phyloP scores from a whole-genome alignment of 1,140 invertebrate genomes.

The Saccostrea cuccullata region DNA sequence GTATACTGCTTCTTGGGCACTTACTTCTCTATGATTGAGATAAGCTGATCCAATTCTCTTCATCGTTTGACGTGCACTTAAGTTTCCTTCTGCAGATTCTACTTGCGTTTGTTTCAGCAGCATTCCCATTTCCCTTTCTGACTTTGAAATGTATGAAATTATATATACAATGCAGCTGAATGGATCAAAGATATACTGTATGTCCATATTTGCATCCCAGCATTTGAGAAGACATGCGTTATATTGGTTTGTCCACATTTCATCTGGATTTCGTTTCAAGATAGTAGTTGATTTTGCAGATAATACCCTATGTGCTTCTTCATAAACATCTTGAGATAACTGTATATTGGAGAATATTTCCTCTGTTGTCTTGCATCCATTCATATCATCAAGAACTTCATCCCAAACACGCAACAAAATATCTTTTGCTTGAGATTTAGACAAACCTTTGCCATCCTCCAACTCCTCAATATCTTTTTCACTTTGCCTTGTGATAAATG shows the following conservation, averaged over 20 bases:
- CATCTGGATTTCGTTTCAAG: background rate
- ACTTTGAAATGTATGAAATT: background rate
- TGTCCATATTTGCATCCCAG: background rate
- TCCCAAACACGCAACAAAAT: conserved; percentile 24
- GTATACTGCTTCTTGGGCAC: too few species aligned
- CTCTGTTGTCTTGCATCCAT: background rate
- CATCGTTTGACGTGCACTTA: background rate
- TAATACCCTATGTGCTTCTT: conserved; percentile 14
- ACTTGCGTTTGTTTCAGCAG: background rate
- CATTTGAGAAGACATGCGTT: conserved; percentile 38
- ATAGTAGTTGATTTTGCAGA: conserved; percentile 35
- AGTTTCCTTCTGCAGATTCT: background rate
- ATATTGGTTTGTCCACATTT: background rate
- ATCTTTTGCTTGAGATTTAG: conserved; percentile 9
- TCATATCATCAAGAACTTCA: background rate
- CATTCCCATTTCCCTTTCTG: conserved; percentile 2
- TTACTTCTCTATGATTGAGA: background rate
- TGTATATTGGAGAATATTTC: background rate
- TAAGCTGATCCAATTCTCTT: background rate
- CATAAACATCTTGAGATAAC: conserved; percentile 29
- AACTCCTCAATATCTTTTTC: too few species aligned
- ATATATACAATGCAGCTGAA: conserved; percentile 54
- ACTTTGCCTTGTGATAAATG: too few species aligned
- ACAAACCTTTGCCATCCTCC: too few species aligned
- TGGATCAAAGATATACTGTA: conserved; percentile 53